Base-by-base conservation (phyloP, 53 echinoderm and acorn worm genomes). In the Astropecten irregularis region DNA sequence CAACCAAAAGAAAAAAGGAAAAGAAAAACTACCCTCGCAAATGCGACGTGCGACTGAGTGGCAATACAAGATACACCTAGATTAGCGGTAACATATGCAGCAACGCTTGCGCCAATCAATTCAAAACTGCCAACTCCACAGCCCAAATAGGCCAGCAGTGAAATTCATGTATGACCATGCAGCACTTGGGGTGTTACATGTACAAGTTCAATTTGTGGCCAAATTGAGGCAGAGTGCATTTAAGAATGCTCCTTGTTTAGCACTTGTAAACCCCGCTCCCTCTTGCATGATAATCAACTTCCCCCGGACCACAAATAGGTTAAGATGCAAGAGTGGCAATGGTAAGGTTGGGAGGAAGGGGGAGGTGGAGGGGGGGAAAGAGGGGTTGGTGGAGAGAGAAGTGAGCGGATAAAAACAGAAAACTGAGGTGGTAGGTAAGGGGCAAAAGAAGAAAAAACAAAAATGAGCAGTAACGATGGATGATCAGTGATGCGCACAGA, bases 141-240 rank as follows among this genome's bases (percentile, higher is more conserved):
- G 35, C 38, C 29, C 21, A 69, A 69, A 69, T 47, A 36, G 69
- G 69, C 46, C 23, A 69, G 74, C 74, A 38, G 23, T 38, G 74
- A 56, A 74, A 74, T 74, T 74, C 74, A 74, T 74, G 74, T 74
- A 57, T 55, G 56, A 74, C 74, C 56, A 74, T 57, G 56, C 56
- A 21, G 74, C 74, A 74, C 74, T 57, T 74, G 26, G 57, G 74
- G 57, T 74, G 74, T 57, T 74, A 74, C 74, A 74, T 74, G 64
- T 19, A 55, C 36, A 55, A 40, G 56, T 74, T 39, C 74, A 74
- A 74, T 55, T 74, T 74, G 74, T 35, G 74, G 31, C 40, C 59
- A 74, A 74, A 74, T 74, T 55, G 74, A 74, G 22, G 74, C 56
- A 50, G 38, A 74, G 74, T 74, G 74, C 74, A 74, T 74, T 74